Evolutionary conservation across 2,888 invertebrate species (phyloP), one percentile per base, ranked within the genome.

Genomic region (Lucinisca nassula): DNA sequence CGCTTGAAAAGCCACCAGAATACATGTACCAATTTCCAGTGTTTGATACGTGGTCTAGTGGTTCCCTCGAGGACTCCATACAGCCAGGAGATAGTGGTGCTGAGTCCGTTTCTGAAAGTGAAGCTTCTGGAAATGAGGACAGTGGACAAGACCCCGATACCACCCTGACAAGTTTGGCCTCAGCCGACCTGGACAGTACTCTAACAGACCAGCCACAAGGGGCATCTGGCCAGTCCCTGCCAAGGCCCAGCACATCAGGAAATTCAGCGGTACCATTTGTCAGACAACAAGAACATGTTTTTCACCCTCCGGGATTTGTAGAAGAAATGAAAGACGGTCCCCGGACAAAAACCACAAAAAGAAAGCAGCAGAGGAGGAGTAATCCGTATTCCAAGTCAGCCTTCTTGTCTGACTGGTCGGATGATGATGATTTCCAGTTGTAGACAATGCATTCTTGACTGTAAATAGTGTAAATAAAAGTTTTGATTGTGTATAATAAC

Each of bases 361-460:
- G n/a, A 10, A 32, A 32, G 24, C 35, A 35, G 0, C 67, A 67
- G 35, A 3, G 67, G 21, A 67, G 67, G 35, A 67, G 67, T 14
- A 67, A 67, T 35, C 67, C 32, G 10, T 67, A 67, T 35, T 21
- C 67, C 67, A 67, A 35, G 67, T 32, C 32, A 2, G 67, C 67
- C 1, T 67, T 67, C 17, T 12, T 67, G 67, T 17, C 67, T 17
- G 35, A 67, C 35, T 67, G 67, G 67, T 67, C 67, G 2, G 67
- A 67, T 67, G 67, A 67, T 35, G 67, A 67, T 24, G 67, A 67
- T 67, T 67, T 67, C 17, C 67, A 67, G 67, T 35, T 10, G 67
- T n/a, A n/a, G n/a, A n/a, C n/a, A n/a, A n/a, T n/a, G n/a, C n/a
- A n/a, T n/a, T n/a, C n/a, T n/a, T n/a, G n/a, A n/a, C n/a, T n/a